Percentiles rank a stretch among this genome's conserved stretches.
Evolutionary conservation across 2,888 invertebrate genomes (phyloP).

Genomic region (Tachystola acroxantha): DNA sequence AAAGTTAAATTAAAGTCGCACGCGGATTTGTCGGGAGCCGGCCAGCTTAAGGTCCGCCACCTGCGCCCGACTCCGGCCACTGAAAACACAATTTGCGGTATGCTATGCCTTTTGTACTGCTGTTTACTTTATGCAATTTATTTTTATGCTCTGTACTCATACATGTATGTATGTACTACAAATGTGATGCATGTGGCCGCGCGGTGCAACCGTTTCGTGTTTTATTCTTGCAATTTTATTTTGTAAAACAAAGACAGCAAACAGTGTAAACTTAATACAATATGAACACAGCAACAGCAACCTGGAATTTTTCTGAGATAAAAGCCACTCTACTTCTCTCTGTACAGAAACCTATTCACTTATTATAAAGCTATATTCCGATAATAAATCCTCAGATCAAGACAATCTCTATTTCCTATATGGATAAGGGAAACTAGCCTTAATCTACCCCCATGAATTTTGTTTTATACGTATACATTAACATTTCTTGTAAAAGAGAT

Average conservation of each 20-base stretch:
- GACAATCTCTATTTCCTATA: too few relatives aligned
- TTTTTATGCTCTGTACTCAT: constrained; percentile 24
- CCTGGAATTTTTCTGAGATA: too few relatives aligned
- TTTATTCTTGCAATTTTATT: not conserved
- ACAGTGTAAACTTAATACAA: not conserved
- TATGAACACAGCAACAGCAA: too few relatives aligned
- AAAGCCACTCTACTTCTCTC: too few relatives aligned
- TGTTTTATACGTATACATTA: too few relatives aligned
- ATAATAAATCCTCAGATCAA: too few relatives aligned
- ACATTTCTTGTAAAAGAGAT: too few relatives aligned
- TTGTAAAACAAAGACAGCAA: not conserved
- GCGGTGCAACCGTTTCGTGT: not conserved
- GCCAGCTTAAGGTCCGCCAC: constrained; percentile 61
- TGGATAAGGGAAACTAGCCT: too few relatives aligned
- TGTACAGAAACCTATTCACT: too few relatives aligned
- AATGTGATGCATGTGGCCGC: not conserved
- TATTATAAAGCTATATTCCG: too few relatives aligned
- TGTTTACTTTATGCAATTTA: constrained; percentile 62
- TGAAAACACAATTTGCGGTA: constrained; percentile 67
- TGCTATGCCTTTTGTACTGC: constrained; percentile 52
- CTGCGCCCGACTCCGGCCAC: constrained; percentile 47
- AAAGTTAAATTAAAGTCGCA: constrained; percentile 74
- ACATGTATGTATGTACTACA: not conserved
- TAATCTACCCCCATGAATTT: too few relatives aligned
- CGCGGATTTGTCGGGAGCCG: constrained; percentile 57